A percentile compares a stretch with the other conserved stretches of the same genome.
Evolutionary conservation across 2,113 vertebrate species (phyloP).

Genomic region (Equus quagga): DNA sequence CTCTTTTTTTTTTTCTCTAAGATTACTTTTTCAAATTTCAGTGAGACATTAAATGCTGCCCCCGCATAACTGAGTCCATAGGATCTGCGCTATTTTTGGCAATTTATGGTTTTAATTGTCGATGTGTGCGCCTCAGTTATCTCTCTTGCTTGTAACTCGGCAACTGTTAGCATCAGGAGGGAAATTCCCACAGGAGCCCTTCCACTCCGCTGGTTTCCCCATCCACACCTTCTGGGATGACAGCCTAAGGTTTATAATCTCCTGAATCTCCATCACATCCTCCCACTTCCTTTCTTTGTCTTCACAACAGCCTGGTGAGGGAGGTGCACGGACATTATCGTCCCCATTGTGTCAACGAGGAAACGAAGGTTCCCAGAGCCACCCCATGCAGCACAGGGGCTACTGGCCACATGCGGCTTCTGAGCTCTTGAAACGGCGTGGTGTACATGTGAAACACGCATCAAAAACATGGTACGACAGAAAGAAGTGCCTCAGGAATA

Average conservation of each 20-base stretch:
- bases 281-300: neutral
- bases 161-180: neutral
- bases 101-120: neutral
- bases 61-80: neutral
- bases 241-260: neutral
- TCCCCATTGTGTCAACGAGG: neutral
- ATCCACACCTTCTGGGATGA: neutral
- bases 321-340: fast-evolving
- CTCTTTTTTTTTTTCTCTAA: neutral
- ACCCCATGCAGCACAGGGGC: neutral
- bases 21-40: slow-evolving; percentile 16
- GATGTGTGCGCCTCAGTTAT: neutral
- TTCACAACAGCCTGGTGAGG: neutral
- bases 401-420: neutral
- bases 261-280: fast-evolving
- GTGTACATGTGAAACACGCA: fast-evolving
- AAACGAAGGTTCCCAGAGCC: neutral
- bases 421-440: neutral
- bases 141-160: neutral
- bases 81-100: neutral
- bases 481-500: neutral
- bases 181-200: neutral
- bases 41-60: neutral
- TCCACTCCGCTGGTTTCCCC: neutral
- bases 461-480: fast-evolving